Conservation (phyloP, 2,888 invertebrate genomes). For the Labia minor region DNA sequence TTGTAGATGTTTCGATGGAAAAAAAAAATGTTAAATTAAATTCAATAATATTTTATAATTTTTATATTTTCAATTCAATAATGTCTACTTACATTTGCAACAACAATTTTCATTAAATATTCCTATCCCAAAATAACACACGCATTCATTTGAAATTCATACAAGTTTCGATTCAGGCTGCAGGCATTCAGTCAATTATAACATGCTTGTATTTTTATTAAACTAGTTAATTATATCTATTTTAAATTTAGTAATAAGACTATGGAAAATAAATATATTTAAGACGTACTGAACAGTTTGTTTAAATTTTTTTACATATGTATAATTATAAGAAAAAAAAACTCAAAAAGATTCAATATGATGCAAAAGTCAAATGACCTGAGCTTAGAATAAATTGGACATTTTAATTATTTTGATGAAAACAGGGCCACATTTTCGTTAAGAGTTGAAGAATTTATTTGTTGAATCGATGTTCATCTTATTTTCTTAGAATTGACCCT, state of each 20-base stretch:
- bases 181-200: conserved; percentile 4
- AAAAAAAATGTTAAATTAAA: not conserved
- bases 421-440: not conserved
- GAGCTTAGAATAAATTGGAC: not conserved
- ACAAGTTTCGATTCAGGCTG: not conserved
- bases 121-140: conserved; percentile 9
- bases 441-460: not conserved
- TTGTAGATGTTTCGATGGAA: too few species aligned
- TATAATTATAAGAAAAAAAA: not conserved
- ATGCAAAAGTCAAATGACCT: not conserved
- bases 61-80: conserved; percentile 13
- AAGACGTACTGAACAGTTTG: not conserved
- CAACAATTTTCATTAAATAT: conserved; percentile 9
- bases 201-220: conserved; percentile 4
- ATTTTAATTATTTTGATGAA: not conserved
- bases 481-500: not conserved
- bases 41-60: conserved; percentile 4
- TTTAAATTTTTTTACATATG: not conserved
- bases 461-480: too few species aligned
- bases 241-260: conserved; percentile 13
- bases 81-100: conserved; percentile 13
- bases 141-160: conserved; percentile 13
- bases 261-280: conserved; percentile 13
- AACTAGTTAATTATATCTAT: conserved; percentile 5
- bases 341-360: not conserved